phyloP scores from a whole-genome alignment of 1,140 invertebrate genomes.

The Onthophagus taurus region DNA sequence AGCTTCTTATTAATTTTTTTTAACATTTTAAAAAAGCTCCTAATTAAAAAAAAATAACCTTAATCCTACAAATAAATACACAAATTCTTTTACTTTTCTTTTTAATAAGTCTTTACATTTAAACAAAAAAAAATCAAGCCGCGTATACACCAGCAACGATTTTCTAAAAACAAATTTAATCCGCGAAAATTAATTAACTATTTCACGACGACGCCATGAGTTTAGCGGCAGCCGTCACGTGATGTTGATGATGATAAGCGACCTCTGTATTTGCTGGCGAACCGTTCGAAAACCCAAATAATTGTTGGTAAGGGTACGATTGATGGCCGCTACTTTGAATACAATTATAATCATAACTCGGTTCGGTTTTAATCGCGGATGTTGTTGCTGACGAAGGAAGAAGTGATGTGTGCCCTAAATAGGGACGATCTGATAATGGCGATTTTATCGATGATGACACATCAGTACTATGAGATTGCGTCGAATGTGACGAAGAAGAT shows the following conservation, averaged over 20 bases:
- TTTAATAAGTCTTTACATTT: too few species aligned
- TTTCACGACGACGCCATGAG: conserved; percentile 72
- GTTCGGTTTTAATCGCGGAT: conserved; percentile 33
- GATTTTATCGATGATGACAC: conserved; percentile 13
- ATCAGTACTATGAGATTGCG: conserved; percentile 14
- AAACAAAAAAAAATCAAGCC: too few species aligned
- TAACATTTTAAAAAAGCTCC: too few species aligned
- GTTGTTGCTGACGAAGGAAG: conserved; percentile 31
- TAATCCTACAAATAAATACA: too few species aligned
- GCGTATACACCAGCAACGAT: too few species aligned
- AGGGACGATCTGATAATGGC: conserved; percentile 41
- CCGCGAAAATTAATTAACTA: too few species aligned
- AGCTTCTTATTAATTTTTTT: too few species aligned
- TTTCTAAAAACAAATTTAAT: too few species aligned
- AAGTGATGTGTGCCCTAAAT: conserved; percentile 42
- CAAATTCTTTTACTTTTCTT: too few species aligned
- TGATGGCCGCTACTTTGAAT: conserved; percentile 35
- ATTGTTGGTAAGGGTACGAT: conserved; percentile 35
- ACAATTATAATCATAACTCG: conserved; percentile 35
- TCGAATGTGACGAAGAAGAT: conserved; percentile 15
- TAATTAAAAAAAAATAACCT: too few species aligned
- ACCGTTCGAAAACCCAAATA: conserved; percentile 32
- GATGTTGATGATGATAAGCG: conserved; percentile 67
- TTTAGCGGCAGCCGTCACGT: conserved; percentile 68
- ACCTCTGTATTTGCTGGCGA: conserved; percentile 28